Conservation (phyloP, 1,140 invertebrate genomes). For the Ruditapes philippinarum region DNA sequence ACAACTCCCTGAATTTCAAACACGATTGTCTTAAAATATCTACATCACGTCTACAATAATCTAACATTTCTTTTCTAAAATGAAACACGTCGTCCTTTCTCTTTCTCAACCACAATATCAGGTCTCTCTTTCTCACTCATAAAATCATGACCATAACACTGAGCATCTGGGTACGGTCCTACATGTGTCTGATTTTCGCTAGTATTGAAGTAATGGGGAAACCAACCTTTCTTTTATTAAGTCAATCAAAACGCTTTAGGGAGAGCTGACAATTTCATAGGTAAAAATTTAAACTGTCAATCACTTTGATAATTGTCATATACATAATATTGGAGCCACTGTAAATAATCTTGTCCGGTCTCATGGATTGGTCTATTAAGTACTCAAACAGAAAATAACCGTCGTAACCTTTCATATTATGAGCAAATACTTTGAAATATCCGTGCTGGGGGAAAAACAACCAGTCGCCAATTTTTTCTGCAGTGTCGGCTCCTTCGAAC, state of each 20-base stretch:
- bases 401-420: too few species aligned
- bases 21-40: constrained; percentile 63
- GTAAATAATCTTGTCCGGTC: constrained; percentile 20
- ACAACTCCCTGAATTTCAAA: constrained; percentile 59
- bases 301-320: too few species aligned
- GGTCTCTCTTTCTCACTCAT: constrained; percentile 15
- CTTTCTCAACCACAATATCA: constrained; percentile 35
- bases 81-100: constrained; percentile 54
- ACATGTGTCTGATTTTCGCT: background rate
- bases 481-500: constrained; percentile 2
- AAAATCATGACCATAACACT: constrained; percentile 22
- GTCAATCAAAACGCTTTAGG: constrained; percentile 45
- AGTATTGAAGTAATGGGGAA: constrained; percentile 51
- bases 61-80: constrained; percentile 64
- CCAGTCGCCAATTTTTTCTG: constrained; percentile 16
- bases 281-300: constrained; percentile 44
- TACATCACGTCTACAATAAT: constrained; percentile 67
- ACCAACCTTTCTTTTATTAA: constrained; percentile 55
- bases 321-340: too few species aligned
- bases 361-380: background rate
- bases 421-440: constrained; percentile 20
- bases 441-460: constrained; percentile 30
- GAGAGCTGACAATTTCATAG: constrained; percentile 19
- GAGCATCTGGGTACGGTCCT: constrained; percentile 33
- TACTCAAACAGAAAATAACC: constrained; percentile 38